Evolutionary conservation across 2,113 vertebrate species (phyloP), one percentile per base, ranked within the genome.

Genomic region (sheep (Ovis aries)): DNA sequence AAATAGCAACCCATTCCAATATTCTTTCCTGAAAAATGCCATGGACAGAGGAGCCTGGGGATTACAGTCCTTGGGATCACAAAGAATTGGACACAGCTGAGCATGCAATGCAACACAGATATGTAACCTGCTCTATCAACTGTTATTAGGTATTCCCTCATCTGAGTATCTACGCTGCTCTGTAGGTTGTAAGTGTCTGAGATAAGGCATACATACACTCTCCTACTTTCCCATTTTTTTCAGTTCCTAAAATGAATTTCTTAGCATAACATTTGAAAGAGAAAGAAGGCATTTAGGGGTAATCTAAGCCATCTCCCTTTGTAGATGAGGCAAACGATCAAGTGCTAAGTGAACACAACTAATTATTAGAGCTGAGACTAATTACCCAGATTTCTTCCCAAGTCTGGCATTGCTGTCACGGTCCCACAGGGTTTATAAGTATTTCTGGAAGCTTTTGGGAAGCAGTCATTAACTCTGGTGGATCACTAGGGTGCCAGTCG

Each of bases 361-460:
- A 84, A 29, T 95, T 90, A 59, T 74, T 90, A 55, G 53, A 87
- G 14, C 16, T 60, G 81, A 60, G 19, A 88, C 10, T 77, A 83
- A 94, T 92, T 96, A 53, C 71, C 3, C 43, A 52, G 25, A 27
- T 31, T 50, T 74, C 45, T 62, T 90, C 52, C 40, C 71, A 9
- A 80, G 67, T 71, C 57, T 89, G 52, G 29, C 55, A 27, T 78
- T 89, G 43, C 57, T 92, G 40, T 86, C 85, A 64, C 6, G 43
- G 17, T 74, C 53, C 4, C 21, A n/a, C 11, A 3, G 29, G 17
- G 5, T 64, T 62, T 87, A 52, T 45, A 91, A 36, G 15, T 80
- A 88, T 89, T 82, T 97, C 64, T 80, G 45, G 82, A 86, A 89
- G 86, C 67, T 92, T 97, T 91, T 19, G 60, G 74, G 81, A 95